Evolutionary conservation across 2,797 vertebrate genomes (phyloP), one percentile per base, ranked within the genome.

Genomic region (Eulemur albifrons): DNA sequence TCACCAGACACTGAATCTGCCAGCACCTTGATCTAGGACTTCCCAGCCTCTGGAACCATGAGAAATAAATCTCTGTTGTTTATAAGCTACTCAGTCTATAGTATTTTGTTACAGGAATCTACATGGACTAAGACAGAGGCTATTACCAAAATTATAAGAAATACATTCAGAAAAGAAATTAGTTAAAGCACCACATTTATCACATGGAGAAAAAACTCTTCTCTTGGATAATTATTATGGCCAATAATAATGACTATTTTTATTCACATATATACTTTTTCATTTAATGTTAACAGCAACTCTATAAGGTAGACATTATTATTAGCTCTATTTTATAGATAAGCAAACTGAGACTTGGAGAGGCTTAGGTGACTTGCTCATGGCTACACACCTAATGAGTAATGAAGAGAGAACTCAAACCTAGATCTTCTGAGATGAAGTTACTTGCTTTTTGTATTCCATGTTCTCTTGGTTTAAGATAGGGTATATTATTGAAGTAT

Each of bases 121-220:
- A 20, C 45, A 84, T 32, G 40, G 35, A 65, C 15, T n/a, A 77
- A 77, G 81, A 57, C n/a, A 89, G 69, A 83, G 7, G 12, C 14
- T 86, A 11, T 92, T 73, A 77, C 27, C 32, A 67, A 93, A 93
- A 63, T 75, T 40, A 32, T 7, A 77, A 69, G 59, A 90, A 95
- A 84, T 52, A 50, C 0, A 38, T 79, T 93, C 32, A 69, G 80
- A 45, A 87, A 92, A 91, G n/a, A 95, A 88, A 88, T 79, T 52
- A 75, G 61, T 76, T 54, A 81, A 93, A 93, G 81, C 81, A 32
- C 9, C 4, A 43, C 13, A 45, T 92, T 94, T 85, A 96, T 43
- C 30, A 76, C 38, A 73, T 61, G 21, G 40, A 72, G 18, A 89
- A 72, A 94, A 77, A 27, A 59, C 7, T 80, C 14, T 90, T 83